phyloP scores from a whole-genome alignment of 2,888 invertebrate species.

The Melinaea menophilus region DNA sequence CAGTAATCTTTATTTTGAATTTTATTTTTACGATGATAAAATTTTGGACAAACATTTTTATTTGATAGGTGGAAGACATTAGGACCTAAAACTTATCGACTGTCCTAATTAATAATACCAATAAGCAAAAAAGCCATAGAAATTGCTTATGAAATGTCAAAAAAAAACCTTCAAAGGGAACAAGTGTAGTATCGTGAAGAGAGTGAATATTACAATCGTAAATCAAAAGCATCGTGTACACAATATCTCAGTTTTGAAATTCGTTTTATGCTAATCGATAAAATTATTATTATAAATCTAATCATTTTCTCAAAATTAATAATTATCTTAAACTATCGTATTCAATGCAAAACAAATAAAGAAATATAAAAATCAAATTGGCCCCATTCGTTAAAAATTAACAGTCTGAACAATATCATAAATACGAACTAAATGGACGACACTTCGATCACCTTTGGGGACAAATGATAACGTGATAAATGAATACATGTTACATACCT shows the following conservation, averaged over 20 bases:
- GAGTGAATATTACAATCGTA: constrained; percentile 18
- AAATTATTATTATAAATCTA: constrained; percentile 14
- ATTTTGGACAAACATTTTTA: constrained; percentile 24
- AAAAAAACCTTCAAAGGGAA: no score
- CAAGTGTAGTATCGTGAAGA: not conserved
- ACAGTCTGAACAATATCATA: constrained; percentile 21
- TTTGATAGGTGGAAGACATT: constrained; percentile 37
- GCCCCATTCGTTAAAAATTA: constrained; percentile 33
- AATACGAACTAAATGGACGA: constrained; percentile 29
- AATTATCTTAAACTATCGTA: constrained; percentile 17
- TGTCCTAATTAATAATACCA: constrained; percentile 18
- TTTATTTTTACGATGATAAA: constrained; percentile 16
- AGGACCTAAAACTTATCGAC: constrained; percentile 24
- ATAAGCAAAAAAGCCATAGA: not conserved
- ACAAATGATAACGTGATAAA: constrained; percentile 9
- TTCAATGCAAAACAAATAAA: constrained; percentile 21
- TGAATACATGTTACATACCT: not conserved
- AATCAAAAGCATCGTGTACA: constrained; percentile 26
- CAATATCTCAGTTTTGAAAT: not conserved
- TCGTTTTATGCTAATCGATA: constrained; percentile 16
- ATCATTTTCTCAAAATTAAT: constrained; percentile 8
- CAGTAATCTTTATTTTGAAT: not conserved
- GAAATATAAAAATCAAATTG: constrained; percentile 31
- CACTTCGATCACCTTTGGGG: constrained; percentile 21
- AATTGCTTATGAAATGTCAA: no score